Conservation (phyloP, 2,888 invertebrate genomes). For the Nemapogon koenigi region DNA sequence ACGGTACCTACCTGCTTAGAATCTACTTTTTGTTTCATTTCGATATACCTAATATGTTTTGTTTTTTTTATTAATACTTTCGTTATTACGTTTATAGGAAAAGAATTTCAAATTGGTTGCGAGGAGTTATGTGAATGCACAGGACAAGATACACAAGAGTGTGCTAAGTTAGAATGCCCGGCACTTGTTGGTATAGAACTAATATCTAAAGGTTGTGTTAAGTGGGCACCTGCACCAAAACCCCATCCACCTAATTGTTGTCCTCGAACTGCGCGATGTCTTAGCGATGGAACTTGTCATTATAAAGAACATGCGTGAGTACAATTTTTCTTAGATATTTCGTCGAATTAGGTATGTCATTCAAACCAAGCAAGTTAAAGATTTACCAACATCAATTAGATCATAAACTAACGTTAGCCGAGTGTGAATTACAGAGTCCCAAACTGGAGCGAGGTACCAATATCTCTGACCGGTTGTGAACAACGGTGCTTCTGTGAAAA, state of each 20-base stretch:
- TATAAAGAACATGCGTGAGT: conserved; percentile 70
- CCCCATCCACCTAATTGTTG: conserved; percentile 82
- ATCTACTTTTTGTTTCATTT: too few species aligned
- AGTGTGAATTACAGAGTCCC: conserved; percentile 49
- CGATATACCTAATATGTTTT: too few species aligned
- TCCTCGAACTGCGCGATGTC: conserved; percentile 77
- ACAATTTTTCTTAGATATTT: too few species aligned
- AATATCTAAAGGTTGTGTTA: conserved; percentile 81
- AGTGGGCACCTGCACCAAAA: conserved; percentile 84
- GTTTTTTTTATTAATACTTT: too few species aligned
- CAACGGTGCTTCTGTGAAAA: conserved; percentile 87
- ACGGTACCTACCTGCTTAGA: too few species aligned
- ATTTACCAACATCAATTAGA: too few species aligned
- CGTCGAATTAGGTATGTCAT: too few species aligned
- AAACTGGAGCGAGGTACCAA: conserved; percentile 85
- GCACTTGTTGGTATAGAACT: conserved; percentile 86
- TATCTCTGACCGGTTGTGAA: conserved; percentile 82
- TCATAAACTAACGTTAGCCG: neutral
- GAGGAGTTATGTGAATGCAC: conserved; percentile 79
- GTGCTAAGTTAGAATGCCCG: conserved; percentile 80
- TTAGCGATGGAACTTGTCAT: conserved; percentile 82
- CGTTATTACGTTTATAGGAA: conserved; percentile 51
- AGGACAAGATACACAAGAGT: conserved; percentile 68
- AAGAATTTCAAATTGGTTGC: conserved; percentile 85
- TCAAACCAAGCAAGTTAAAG: too few species aligned